A percentile compares a stretch with the other conserved stretches of the same genome.
These are phyloP conservation scores for Eristalis arbustorum DNA, from an alignment of 2,888 invertebrate species.

Conservation along the genomic window DNA sequence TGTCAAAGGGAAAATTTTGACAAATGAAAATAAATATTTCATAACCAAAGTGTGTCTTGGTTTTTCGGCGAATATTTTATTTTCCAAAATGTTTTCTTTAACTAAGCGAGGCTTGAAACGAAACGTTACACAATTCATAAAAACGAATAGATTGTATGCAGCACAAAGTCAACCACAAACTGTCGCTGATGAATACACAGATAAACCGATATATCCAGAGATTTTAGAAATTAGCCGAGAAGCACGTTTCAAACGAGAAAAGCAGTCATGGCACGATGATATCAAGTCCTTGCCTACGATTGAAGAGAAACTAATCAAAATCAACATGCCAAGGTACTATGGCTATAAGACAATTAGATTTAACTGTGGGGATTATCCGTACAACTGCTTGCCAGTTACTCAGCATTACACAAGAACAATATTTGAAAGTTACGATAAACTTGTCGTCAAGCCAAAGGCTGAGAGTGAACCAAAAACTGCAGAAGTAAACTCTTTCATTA, in stretches of 20 bases:
- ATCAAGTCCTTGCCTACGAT: slow-evolving; percentile 86
- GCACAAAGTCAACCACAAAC: slow-evolving; percentile 9
- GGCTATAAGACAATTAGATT: slow-evolving; percentile 86
- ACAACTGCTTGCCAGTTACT: slow-evolving; percentile 85
- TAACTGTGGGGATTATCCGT: slow-evolving; percentile 83
- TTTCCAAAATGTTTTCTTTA: slow-evolving; percentile 38
- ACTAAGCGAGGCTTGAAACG: not conserved
- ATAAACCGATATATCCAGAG: slow-evolving; percentile 75
- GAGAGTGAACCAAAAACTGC: not conserved
- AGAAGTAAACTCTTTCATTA: slow-evolving; percentile 70
- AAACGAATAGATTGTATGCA: slow-evolving; percentile 15
- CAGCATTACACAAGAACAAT: slow-evolving; percentile 91
- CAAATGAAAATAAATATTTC: slow-evolving; percentile 30
- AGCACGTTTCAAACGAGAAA: slow-evolving; percentile 81
- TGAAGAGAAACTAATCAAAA: slow-evolving; percentile 91
- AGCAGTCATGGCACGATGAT: slow-evolving; percentile 82
- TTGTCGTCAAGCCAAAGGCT: not conserved
- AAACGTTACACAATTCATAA: not conserved
- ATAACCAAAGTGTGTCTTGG: slow-evolving; percentile 45
- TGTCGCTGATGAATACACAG: slow-evolving; percentile 72
- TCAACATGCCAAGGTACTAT: slow-evolving; percentile 91
- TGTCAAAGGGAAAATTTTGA: not conserved
- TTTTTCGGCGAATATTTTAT: not conserved
- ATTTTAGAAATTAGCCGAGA: slow-evolving; percentile 82
- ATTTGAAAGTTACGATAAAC: slow-evolving; percentile 82